These are phyloP conservation scores for Protonemura montana DNA, from an alignment of 2,888 invertebrate genomes.

Conservation along the genomic window DNA sequence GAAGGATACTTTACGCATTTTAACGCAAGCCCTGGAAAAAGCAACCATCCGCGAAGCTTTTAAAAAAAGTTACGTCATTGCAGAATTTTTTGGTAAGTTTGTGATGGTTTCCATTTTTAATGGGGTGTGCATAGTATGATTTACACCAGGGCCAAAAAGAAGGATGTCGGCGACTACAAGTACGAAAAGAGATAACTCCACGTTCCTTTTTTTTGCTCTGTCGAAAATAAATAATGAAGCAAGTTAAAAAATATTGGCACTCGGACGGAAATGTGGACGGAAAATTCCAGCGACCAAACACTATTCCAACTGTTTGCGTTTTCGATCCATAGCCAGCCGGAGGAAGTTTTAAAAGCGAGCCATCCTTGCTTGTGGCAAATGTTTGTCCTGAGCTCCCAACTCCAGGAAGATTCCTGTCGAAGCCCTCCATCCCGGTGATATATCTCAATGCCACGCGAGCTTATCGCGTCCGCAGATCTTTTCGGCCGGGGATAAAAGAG, in stretches of 20 bases:
- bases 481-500: neutral
- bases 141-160: neutral
- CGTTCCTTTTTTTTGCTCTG: neutral
- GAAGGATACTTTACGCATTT: neutral
- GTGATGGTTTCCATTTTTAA: neutral
- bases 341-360: neutral
- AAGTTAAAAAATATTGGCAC: constrained; percentile 5
- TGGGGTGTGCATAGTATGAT: constrained; percentile 3
- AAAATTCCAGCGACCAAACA: neutral
- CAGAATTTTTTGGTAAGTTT: constrained; percentile 9
- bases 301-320: neutral
- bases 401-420: neutral
- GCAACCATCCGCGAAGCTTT: neutral
- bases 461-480: neutral
- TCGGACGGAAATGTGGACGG: neutral
- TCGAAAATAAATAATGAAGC: constrained; percentile 7
- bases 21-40: neutral
- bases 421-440: neutral
- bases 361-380: neutral
- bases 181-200: neutral
- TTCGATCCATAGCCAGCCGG: neutral
- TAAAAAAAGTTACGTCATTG: constrained; percentile 9
- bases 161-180: neutral
- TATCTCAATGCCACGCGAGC: neutral
- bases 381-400: neutral